Evolutionary conservation across 2,888 invertebrate genomes (phyloP), one percentile per base, ranked within the genome.

Genomic region (Helleia helle): DNA sequence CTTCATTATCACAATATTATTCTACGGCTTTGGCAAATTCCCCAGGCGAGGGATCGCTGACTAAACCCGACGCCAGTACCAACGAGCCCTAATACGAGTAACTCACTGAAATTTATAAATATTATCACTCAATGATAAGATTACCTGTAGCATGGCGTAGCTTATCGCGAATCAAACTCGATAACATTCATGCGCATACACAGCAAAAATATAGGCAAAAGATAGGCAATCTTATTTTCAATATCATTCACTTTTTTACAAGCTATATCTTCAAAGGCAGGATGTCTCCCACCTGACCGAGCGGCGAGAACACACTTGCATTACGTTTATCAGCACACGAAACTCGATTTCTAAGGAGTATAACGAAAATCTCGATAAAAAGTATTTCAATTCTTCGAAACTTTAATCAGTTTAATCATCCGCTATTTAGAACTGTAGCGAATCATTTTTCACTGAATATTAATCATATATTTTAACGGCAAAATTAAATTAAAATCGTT

Each of bases 81-180:
- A 68, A 61, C 74, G 64, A 65, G 62, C 60, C 60, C 59, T 64
- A 66, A 59, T 65, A 64, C 72, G 59, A 74, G 74, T 71, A 74
- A 69, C 83, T 84, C 74, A 83, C 83, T 84, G 79, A 80, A 77
- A 80, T 81, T 80, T 80, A 77, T 73, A 77, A 74, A 77, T 73
- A 71, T 74, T 84, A 84, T 84, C 83, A 79, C 69, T 72, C 66
- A 67, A 65, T 73, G 84, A 84, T 84, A 84, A 84, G 80, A 81
- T 76, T 77, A 75, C 71, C 60, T 57, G 63, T 69, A 68, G 73
- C 71, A 76, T 74, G 66, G 71, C 66, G 56, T 51, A 66, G 69
- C 77, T 83, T 84, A 83, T 83, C 81, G 62, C 71, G 72, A 80
- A 77, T 80, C 79, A 73, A 69, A 62, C 55, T 60, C 57, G 80